Evolutionary conservation across 2,113 vertebrate genomes (phyloP).

Genomic region (Antennarius striatus): DNA sequence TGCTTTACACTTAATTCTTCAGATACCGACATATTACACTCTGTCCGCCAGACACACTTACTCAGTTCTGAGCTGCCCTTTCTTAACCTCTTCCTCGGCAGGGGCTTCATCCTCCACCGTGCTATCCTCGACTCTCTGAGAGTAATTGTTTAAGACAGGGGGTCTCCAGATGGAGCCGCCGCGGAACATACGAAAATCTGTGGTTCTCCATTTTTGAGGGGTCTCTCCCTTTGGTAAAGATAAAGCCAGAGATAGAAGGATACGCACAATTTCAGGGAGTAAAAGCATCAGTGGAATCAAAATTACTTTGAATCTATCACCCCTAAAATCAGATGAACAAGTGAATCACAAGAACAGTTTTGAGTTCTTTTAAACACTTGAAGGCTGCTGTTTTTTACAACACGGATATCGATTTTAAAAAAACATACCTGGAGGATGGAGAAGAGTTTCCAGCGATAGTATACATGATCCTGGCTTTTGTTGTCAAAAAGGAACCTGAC

Average conservation of each 20-base stretch:
- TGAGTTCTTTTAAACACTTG: not conserved
- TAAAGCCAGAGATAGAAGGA: no score
- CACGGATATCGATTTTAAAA: not conserved
- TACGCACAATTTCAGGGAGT: not conserved
- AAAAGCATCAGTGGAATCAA: not conserved
- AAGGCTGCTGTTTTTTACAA: not conserved
- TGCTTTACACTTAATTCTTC: not conserved
- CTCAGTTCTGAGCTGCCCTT: slow-evolving; percentile 82
- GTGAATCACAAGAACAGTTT: not conserved
- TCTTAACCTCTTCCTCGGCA: slow-evolving; percentile 80
- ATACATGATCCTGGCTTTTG: slow-evolving; percentile 83
- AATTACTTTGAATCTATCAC: not conserved
- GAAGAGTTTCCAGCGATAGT: slow-evolving; percentile 85
- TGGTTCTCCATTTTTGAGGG: slow-evolving; percentile 78
- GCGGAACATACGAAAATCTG: slow-evolving; percentile 82
- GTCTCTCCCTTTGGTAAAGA: slow-evolving; percentile 72
- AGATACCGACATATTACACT: not conserved
- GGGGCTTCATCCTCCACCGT: slow-evolving; percentile 44
- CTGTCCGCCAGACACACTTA: slow-evolving; percentile 48
- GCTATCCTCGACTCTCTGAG: slow-evolving; percentile 68
- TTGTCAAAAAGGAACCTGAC: slow-evolving; percentile 84
- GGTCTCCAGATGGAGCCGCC: slow-evolving; percentile 83
- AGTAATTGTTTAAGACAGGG: slow-evolving; percentile 78
- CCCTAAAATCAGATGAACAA: not conserved
- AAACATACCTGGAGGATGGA: slow-evolving; percentile 81